These are phyloP conservation scores for Pangasianodon hypophthalmus DNA, from an alignment of 2,113 vertebrate species.

Conservation along the genomic window DNA sequence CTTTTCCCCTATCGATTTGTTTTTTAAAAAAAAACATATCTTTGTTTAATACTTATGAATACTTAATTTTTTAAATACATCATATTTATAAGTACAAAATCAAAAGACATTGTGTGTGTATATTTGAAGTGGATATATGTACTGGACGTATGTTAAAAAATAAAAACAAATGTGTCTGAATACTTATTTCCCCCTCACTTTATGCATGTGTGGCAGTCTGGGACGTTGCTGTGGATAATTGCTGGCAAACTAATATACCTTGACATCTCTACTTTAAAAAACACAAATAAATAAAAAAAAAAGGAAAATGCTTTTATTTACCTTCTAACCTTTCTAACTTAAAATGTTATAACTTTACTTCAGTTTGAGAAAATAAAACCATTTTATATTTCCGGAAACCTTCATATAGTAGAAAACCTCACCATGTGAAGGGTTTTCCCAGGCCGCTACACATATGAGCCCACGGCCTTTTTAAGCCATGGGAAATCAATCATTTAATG, in stretches of 20 bases:
- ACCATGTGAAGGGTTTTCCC: neutral
- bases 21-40: neutral
- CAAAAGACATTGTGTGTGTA: neutral
- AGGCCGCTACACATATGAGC: neutral
- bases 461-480: neutral
- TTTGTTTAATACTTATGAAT: neutral
- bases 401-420: neutral
- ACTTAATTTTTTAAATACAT: neutral
- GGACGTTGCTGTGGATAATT: neutral
- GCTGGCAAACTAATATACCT: neutral
- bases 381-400: neutral
- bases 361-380: neutral
- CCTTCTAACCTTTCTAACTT: neutral
- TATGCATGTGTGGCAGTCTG: too few species aligned
- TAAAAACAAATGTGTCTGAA: neutral
- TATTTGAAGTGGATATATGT: neutral
- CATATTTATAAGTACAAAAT: neutral
- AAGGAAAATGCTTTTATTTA: neutral
- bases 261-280: neutral
- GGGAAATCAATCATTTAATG: neutral
- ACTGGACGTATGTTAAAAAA: neutral
- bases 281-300: neutral
- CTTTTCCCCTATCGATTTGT: neutral
- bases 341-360: neutral
- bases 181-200: neutral